phyloP scores from a whole-genome alignment of 1,140 invertebrate species.

The Drosophila mayri region DNA sequence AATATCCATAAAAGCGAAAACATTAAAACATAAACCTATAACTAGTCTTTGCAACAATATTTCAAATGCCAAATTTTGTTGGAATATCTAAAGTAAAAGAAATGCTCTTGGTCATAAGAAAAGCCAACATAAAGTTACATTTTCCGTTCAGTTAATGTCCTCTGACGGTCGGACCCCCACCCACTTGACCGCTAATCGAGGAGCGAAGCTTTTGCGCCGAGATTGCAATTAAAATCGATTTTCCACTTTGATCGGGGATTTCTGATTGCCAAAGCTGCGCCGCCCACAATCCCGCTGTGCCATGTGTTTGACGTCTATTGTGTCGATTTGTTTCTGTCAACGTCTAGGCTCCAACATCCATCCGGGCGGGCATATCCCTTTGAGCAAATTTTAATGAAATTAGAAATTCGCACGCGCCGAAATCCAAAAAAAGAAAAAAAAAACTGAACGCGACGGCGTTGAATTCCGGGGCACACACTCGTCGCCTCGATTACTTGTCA shows the following conservation, averaged over 20 bases:
- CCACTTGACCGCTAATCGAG: constrained; percentile 55
- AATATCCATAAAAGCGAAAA: no score
- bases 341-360: constrained; percentile 52
- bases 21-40: no score
- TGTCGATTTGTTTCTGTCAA: constrained; percentile 78
- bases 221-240: constrained; percentile 83
- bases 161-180: background rate
- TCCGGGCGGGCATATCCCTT: constrained; percentile 31
- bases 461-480: background rate
- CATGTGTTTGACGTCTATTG: constrained; percentile 69
- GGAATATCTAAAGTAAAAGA: no score
- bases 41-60: no score
- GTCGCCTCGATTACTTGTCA: constrained; percentile 59
- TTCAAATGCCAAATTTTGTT: no score
- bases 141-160: constrained; percentile 20
- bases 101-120: no score
- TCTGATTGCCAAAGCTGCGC: constrained; percentile 70
- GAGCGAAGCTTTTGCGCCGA: constrained; percentile 39
- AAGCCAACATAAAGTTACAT: no score
- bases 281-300: constrained; percentile 16
- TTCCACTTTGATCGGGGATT: constrained; percentile 74
- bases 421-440: constrained; percentile 35
- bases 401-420: constrained; percentile 69
- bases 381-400: constrained; percentile 76
- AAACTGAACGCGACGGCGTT: constrained; percentile 35